phyloP scores from a whole-genome alignment of 2,113 vertebrate species.

The Pitta sordida region DNA sequence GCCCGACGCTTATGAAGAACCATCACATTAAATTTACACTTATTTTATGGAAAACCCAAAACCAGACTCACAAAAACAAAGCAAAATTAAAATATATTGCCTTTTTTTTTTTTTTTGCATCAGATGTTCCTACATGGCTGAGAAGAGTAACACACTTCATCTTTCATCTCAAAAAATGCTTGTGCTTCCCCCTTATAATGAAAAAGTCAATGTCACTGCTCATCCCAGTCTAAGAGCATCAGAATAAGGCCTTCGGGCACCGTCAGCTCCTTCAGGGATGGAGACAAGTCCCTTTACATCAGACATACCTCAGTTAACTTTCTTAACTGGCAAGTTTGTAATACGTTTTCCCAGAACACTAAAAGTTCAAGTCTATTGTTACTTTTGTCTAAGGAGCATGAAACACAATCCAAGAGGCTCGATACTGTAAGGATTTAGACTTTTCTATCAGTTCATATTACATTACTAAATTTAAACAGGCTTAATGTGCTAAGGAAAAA shows the following conservation, averaged over 20 bases:
- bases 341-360: not conserved
- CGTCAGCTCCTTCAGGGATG: not conserved
- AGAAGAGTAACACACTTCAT: not conserved
- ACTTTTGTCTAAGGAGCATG: not conserved
- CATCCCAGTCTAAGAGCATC: not conserved
- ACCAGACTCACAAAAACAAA: fast-evolving
- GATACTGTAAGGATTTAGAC: not conserved
- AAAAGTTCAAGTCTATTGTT: not conserved
- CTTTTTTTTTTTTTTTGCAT: not conserved
- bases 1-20: not conserved
- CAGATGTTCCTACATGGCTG: not conserved
- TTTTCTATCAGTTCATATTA: not conserved
- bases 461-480: not conserved
- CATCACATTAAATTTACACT: not conserved
- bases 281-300: not conserved
- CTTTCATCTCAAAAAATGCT: not conserved
- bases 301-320: not conserved
- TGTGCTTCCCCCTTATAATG: not conserved
- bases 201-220: not conserved
- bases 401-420: not conserved
- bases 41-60: not conserved
- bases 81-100: not conserved
- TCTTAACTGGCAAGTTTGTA: not conserved
- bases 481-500: not conserved
- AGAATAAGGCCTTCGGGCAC: not conserved